These are phyloP conservation scores for Polyodon spathula DNA, from an alignment of 2,113 vertebrate species.

Conservation along the genomic window DNA sequence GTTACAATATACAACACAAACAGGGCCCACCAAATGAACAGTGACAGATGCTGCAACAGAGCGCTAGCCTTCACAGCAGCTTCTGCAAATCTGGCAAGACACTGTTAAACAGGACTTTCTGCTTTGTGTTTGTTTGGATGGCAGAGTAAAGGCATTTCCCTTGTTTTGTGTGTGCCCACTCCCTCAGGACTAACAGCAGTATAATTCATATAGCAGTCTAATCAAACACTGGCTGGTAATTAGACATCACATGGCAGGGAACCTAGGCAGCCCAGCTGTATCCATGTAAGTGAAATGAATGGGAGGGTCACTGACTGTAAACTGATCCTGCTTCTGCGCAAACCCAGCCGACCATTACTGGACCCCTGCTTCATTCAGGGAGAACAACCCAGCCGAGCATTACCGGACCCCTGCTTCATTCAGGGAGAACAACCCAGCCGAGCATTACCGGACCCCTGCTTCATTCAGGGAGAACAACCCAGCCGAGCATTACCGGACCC, in stretches of 20 bases:
- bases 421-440: no score
- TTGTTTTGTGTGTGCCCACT: not conserved
- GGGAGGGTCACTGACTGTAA: conserved; percentile 16
- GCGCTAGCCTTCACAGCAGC: not conserved
- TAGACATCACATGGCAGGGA: conserved; percentile 9
- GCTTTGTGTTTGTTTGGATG: not conserved
- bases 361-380: not conserved
- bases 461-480: no score
- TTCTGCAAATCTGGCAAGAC: not conserved
- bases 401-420: no score
- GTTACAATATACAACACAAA: no score
- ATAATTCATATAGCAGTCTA: conserved; percentile 2
- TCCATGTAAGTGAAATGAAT: conserved; percentile 1
- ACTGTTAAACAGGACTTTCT: not conserved
- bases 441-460: no score
- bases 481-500: no score
- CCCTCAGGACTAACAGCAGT: not conserved
- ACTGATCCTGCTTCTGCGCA: not conserved
- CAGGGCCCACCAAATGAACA: not conserved
- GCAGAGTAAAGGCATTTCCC: not conserved
- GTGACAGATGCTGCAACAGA: not conserved
- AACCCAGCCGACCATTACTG: conserved; percentile 3
- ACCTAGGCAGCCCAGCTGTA: not conserved
- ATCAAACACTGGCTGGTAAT: conserved; percentile 2
- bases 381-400: no score